Evolutionary conservation across 2,888 invertebrate species (phyloP).

Genomic region (Imbricaverruca yamaguchii): DNA sequence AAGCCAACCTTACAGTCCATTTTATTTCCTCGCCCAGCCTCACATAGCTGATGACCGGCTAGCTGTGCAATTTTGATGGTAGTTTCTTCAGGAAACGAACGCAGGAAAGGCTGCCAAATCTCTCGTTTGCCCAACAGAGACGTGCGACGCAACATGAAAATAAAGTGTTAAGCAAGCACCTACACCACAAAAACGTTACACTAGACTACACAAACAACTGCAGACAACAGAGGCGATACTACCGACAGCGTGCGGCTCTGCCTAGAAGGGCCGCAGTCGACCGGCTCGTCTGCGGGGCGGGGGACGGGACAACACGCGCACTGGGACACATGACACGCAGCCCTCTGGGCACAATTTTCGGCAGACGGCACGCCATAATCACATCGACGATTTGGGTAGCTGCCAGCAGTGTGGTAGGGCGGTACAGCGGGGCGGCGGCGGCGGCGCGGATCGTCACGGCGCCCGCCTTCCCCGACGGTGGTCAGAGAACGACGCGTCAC

Average conservation of each 20-base stretch:
- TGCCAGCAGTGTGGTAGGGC: background rate
- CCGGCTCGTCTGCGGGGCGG: background rate
- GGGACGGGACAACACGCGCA: background rate
- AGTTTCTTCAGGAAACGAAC: background rate
- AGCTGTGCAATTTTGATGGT: conserved; percentile 2
- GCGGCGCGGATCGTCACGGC: background rate
- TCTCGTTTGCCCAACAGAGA: background rate
- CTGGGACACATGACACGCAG: background rate
- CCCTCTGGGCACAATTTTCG: background rate
- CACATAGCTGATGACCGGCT: background rate
- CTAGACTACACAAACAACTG: conserved; percentile 18
- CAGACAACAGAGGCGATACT: background rate
- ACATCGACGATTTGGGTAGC: background rate
- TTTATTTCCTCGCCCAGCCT: background rate
- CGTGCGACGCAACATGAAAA: background rate
- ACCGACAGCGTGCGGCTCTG: background rate
- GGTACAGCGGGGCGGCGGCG: background rate
- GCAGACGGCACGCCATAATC: background rate
- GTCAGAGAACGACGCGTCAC: background rate
- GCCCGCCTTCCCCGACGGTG: background rate
- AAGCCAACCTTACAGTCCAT: background rate
- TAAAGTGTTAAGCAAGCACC: background rate
- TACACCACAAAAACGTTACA: conserved; percentile 6
- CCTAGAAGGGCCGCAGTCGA: background rate
- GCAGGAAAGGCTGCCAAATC: background rate